phyloP scores from a whole-genome alignment of 2,797 vertebrate species.

The Gallinago solitaria region DNA sequence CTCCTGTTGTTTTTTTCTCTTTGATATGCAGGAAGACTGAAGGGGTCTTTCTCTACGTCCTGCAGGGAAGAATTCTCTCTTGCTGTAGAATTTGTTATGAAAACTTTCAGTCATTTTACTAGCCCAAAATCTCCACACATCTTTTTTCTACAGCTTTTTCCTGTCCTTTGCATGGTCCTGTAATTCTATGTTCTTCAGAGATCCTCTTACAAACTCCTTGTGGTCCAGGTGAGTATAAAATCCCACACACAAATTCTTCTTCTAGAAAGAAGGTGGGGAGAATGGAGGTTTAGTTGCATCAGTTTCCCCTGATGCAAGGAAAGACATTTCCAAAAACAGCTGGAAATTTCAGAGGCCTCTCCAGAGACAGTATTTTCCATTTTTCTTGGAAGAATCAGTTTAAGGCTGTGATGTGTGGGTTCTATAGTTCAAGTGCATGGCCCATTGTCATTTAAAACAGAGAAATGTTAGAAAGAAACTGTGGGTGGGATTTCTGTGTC shows the following conservation, averaged over 20 bases:
- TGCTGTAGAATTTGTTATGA: background rate
- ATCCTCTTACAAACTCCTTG: background rate
- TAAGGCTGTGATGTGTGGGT: background rate
- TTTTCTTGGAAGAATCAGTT: background rate
- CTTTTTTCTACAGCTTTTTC: background rate
- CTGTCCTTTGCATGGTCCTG: background rate
- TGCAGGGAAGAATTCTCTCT: background rate
- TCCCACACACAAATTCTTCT: background rate
- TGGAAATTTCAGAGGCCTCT: background rate
- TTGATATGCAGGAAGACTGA: background rate
- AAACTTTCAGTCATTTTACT: background rate
- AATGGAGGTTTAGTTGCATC: background rate
- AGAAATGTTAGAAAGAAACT: background rate
- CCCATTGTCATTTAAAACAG: background rate
- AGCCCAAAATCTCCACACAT: background rate
- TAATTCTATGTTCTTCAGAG: background rate
- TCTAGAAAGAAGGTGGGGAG: background rate
- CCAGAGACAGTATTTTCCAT: background rate
- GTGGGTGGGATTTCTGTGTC: background rate
- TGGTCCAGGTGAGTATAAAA: background rate
- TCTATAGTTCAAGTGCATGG: background rate
- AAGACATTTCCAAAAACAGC: background rate
- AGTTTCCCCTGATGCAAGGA: background rate
- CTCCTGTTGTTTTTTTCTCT: background rate
- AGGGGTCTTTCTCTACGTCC: background rate